Percentiles rank a stretch among this genome's conserved stretches.
Conservation (phyloP, 2,113 vertebrate genomes). For the Genyomyrus donnyi region DNA sequence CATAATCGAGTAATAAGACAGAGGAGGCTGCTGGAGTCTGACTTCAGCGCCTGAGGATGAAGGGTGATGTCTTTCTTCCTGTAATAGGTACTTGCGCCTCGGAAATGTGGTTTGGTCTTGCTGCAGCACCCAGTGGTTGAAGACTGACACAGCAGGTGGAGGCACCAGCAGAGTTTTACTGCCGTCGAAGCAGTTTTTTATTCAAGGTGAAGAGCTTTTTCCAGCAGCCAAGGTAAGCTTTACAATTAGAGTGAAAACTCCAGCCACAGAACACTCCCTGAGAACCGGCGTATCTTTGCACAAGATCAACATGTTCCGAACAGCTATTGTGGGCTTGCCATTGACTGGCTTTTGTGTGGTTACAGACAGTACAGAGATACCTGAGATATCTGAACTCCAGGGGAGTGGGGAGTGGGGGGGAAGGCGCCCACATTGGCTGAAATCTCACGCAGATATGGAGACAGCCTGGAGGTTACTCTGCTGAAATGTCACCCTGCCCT, state of each 20-base stretch:
- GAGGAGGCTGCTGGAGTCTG: not conserved
- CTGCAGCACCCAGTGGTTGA: slow-evolving; percentile 48
- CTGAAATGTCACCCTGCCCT: slow-evolving; percentile 23
- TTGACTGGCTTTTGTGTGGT: slow-evolving; percentile 19
- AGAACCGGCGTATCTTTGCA: slow-evolving; percentile 16
- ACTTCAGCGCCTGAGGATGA: slow-evolving; percentile 6
- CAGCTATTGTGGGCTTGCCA: not conserved
- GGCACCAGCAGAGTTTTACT: not conserved
- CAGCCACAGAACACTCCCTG: slow-evolving; percentile 18
- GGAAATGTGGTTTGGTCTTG: slow-evolving; percentile 15
- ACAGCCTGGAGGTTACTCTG: slow-evolving; percentile 24
- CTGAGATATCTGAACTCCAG: slow-evolving; percentile 10
- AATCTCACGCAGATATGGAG: slow-evolving; percentile 1
- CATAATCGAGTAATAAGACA: slow-evolving; percentile 12
- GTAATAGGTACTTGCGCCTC: not conserved
- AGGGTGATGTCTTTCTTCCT: not conserved
- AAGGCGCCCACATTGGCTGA: not conserved
- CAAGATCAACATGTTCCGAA: slow-evolving; percentile 9
- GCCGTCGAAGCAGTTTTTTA: not conserved
- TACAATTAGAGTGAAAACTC: slow-evolving; percentile 10
- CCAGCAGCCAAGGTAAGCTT: slow-evolving; percentile 6
- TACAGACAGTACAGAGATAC: slow-evolving; percentile 6
- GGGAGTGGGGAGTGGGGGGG: not conserved
- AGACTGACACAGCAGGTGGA: slow-evolving; percentile 31
- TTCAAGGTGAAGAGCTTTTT: slow-evolving; percentile 15